A percentile compares a stretch with the other conserved stretches of the same genome.
Evolutionary conservation across 2,113 vertebrate genomes (phyloP).

Genomic region (Leptobrachium ailaonicum): DNA sequence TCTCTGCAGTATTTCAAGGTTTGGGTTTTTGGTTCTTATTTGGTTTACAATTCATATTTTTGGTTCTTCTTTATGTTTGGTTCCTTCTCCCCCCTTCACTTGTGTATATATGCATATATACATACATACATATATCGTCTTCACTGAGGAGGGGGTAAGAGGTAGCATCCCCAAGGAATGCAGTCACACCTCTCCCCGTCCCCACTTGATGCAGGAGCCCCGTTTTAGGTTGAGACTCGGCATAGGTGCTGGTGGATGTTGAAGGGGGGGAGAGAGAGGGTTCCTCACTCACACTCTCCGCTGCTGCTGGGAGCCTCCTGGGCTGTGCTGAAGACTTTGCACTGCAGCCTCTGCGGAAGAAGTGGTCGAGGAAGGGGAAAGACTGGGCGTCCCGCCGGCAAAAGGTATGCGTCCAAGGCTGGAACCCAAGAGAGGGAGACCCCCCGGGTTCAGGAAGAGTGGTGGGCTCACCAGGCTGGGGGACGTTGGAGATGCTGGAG

Average conservation of each 20-base stretch:
- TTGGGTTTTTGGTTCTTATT: constrained; percentile 48
- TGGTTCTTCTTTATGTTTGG: constrained; percentile 17
- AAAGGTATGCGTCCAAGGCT: constrained; percentile 71
- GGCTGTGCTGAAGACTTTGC: constrained; percentile 69
- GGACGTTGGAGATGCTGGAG: constrained; percentile 67
- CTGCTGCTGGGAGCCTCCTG: constrained; percentile 52
- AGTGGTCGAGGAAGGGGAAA: constrained; percentile 76
- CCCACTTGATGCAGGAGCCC: constrained; percentile 25
- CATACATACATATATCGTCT: constrained; percentile 55
- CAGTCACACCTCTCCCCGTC: constrained; percentile 19
- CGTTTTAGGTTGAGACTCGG: constrained; percentile 55
- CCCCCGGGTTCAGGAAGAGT: constrained; percentile 88
- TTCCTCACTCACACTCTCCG: constrained; percentile 57
- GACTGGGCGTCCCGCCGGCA: constrained; percentile 75
- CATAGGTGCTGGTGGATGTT: constrained; percentile 61
- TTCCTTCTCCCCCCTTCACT: constrained; percentile 52
- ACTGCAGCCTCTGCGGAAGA: constrained; percentile 63
- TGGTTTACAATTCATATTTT: constrained; percentile 35
- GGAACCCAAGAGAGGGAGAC: constrained; percentile 80
- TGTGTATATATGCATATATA: too few relatives aligned
- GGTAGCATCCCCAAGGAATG: constrained; percentile 13
- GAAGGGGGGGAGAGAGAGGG: constrained; percentile 74
- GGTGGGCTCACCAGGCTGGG: constrained; percentile 74
- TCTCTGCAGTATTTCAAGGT: constrained; percentile 49
- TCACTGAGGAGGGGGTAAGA: constrained; percentile 56